Evolutionary conservation across 2,888 invertebrate species (phyloP).

Genomic region (Lapara coniferarum): DNA sequence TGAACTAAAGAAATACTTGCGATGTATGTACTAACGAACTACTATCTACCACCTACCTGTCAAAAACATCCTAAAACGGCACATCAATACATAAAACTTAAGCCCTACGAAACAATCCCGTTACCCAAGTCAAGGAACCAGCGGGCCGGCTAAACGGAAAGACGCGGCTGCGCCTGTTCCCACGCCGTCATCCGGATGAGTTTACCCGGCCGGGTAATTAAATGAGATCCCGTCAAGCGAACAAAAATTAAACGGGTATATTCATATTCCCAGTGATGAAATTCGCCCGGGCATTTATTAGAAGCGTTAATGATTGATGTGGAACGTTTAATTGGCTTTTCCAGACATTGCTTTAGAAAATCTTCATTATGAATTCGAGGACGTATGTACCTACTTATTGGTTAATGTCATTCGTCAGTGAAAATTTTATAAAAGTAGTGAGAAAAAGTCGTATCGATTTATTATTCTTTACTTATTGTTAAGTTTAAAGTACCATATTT

Average conservation of each 20-base stretch:
- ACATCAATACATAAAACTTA: constrained; percentile 12
- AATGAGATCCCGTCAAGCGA: constrained; percentile 60
- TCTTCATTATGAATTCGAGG: neutral
- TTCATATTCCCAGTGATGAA: constrained; percentile 49
- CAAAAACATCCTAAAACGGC: neutral
- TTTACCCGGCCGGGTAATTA: constrained; percentile 61
- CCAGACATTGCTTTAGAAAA: neutral
- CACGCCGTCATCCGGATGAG: constrained; percentile 44
- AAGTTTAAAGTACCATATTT: too few relatives aligned
- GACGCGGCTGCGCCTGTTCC: constrained; percentile 52
- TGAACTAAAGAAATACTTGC: too few relatives aligned
- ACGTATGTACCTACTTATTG: too few relatives aligned
- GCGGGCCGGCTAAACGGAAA: constrained; percentile 46
- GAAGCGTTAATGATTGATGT: constrained; percentile 13
- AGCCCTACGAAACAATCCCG: constrained; percentile 34
- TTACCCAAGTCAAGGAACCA: constrained; percentile 44
- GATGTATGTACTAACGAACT: too few relatives aligned
- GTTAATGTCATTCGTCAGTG: too few relatives aligned
- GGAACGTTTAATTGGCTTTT: constrained; percentile 11
- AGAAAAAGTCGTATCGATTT: too few relatives aligned
- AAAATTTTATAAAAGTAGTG: too few relatives aligned
- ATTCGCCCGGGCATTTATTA: constrained; percentile 19
- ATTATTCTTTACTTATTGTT: too few relatives aligned
- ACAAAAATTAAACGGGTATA: constrained; percentile 61
- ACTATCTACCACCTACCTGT: neutral